Conservation (phyloP, 1,140 invertebrate genomes). For the Planococcus citri region DNA sequence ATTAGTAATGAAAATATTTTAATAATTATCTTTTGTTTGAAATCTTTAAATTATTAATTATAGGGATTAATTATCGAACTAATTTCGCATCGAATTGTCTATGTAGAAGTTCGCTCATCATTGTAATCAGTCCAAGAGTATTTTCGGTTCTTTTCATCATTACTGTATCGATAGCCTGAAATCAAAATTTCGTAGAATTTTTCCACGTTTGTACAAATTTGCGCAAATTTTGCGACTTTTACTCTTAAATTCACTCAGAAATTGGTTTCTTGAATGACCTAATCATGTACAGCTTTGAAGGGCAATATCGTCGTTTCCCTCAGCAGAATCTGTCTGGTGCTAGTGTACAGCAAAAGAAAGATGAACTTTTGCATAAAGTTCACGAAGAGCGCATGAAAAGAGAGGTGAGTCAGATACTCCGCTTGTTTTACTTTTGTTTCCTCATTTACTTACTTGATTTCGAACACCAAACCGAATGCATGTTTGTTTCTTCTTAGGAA, state of each 20-base stretch:
- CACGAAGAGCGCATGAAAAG: slow-evolving; percentile 73
- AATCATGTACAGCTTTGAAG: slow-evolving; percentile 69
- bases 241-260: no score
- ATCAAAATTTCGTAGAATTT: no score
- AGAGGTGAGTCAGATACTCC: slow-evolving; percentile 41
- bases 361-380: slow-evolving; percentile 61
- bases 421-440: neutral
- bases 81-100: no score
- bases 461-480: neutral
- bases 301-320: slow-evolving; percentile 73
- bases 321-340: slow-evolving; percentile 81
- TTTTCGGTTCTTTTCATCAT: no score
- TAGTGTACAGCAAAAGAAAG: slow-evolving; percentile 59
- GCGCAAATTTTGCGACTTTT: no score
- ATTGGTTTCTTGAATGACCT: neutral
- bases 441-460: neutral
- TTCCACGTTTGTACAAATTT: no score
- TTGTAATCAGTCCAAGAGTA: no score
- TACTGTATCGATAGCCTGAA: no score
- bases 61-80: no score
- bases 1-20: neutral
- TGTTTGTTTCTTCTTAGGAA: slow-evolving; percentile 39
- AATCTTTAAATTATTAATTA: neutral
- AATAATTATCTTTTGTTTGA: neutral
- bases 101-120: no score